A percentile compares a stretch with the other conserved stretches of the same genome.
phyloP scores from a whole-genome alignment of 2,113 vertebrate species.

The Numenius arquata region DNA sequence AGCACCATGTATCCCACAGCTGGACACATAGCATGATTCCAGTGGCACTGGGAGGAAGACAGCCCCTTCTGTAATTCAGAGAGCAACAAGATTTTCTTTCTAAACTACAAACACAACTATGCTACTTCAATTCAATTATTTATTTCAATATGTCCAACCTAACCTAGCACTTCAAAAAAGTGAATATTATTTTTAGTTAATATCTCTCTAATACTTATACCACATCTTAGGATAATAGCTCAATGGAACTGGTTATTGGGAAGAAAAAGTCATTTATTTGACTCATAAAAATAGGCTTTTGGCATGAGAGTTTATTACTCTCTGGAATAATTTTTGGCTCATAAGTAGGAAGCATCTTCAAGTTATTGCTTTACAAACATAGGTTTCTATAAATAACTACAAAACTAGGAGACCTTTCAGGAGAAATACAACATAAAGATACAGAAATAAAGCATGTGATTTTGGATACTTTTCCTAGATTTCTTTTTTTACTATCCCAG shows the following conservation, averaged over 20 bases:
- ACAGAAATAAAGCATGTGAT: not conserved
- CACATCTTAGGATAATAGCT: not conserved
- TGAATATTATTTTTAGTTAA: not conserved
- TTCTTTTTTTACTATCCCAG: not conserved
- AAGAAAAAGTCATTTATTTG: not conserved
- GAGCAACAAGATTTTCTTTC: not conserved
- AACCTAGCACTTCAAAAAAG: not conserved
- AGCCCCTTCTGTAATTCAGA: not conserved
- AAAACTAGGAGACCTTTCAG: not conserved
- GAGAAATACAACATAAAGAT: not conserved
- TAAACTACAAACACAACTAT: not conserved
- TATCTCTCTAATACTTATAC: not conserved
- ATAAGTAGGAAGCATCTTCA: not conserved
- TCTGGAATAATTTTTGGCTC: not conserved
- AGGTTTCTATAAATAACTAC: not conserved
- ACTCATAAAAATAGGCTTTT: not conserved
- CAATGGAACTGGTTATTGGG: not conserved
- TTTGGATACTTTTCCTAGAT: not conserved
- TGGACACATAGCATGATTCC: not conserved
- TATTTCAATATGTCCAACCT: not conserved
- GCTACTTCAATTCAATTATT: not conserved
- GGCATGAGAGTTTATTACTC: not conserved
- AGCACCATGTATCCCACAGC: not conserved
- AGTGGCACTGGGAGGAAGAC: not conserved
- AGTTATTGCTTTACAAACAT: not conserved